Conservation (phyloP, 1,140 invertebrate genomes). For the Cecropterus lyciades region DNA sequence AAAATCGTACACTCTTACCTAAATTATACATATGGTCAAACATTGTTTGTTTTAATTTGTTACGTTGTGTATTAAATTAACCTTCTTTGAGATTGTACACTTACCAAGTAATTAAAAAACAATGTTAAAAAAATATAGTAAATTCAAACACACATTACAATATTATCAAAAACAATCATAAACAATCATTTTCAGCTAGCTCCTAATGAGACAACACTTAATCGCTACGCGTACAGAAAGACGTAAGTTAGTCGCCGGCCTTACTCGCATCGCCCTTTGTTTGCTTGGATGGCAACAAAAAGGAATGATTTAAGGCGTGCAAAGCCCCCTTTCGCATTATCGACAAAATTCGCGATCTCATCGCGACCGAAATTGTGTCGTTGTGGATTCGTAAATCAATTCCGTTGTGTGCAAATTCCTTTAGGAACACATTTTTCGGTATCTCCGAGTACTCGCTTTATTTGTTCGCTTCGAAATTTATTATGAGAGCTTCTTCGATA, state of each 20-base stretch:
- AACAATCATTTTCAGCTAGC: too few species aligned
- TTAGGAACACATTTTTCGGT: slow-evolving; percentile 22
- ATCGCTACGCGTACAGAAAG: not conserved
- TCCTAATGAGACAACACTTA: too few species aligned
- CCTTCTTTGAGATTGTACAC: too few species aligned
- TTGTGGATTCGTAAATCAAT: slow-evolving; percentile 34
- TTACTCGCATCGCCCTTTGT: slow-evolving; percentile 15
- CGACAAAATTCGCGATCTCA: slow-evolving; percentile 33
- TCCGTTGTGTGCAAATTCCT: slow-evolving; percentile 39
- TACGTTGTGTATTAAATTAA: too few species aligned
- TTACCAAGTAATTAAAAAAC: too few species aligned
- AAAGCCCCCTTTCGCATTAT: slow-evolving; percentile 24
- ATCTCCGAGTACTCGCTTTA: slow-evolving; percentile 9
- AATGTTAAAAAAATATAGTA: too few species aligned
- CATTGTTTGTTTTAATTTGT: too few species aligned
- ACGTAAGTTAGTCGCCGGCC: not conserved
- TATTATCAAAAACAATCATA: too few species aligned
- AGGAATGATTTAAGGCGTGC: slow-evolving; percentile 33
- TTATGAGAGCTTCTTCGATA: not conserved
- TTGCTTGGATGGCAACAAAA: slow-evolving; percentile 28
- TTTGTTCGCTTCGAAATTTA: slow-evolving; percentile 13
- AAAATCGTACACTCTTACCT: too few species aligned
- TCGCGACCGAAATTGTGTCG: slow-evolving; percentile 29
- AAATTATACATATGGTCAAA: too few species aligned
- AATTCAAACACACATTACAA: too few species aligned